Base-by-base conservation (phyloP, 2,888 invertebrate genomes). In the Tetropium fuscum region DNA sequence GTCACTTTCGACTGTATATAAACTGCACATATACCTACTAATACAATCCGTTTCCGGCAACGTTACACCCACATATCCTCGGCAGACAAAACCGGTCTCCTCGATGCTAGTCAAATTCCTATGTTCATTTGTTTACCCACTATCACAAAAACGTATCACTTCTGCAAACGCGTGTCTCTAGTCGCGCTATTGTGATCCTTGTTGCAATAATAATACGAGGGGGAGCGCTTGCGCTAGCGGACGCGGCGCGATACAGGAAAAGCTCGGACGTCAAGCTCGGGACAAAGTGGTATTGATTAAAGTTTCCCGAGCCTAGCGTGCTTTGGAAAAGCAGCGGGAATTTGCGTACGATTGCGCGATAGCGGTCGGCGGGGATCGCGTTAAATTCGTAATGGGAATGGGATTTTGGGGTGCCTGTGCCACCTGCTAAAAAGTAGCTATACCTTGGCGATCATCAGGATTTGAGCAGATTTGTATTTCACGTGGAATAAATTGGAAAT, bases 221-320 rank as follows among this genome's bases (percentile, higher is more conserved):
- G 13, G n/a, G 10, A 5, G 38, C 53, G 27, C 41, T 8, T 49
- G 61, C 54, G 58, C 34, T n/a, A 11, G 11, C 20, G 11, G 5
- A 20, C 41, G 19, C 40, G 8, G 27, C 20, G 44, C 54, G 18
- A 11, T 22, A 27, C 27, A 38, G 27, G 60, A 47, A 58, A 58
- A 44, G 44, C 53, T 58, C 53, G 20, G n/a, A 10, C 27, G 27
- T 41, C 56, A 57, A 41, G 48, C 51, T 49, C 43, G 19, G 49
- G 45, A 48, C 47, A 41, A 43, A 53, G 48, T 47, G 58, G 53
- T 64, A 64, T 64, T 60, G 64, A 64, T 64, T 60, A 30, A 44
- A 53, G 40, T 49, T 60, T 55, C 53, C 48, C 60, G 32, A 58
- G 40, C 8, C 32, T 10, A 13, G 47, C 25, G 6, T 11, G 43